Base-by-base conservation (phyloP, 2,113 vertebrate species). In the Lonchura striata region DNA sequence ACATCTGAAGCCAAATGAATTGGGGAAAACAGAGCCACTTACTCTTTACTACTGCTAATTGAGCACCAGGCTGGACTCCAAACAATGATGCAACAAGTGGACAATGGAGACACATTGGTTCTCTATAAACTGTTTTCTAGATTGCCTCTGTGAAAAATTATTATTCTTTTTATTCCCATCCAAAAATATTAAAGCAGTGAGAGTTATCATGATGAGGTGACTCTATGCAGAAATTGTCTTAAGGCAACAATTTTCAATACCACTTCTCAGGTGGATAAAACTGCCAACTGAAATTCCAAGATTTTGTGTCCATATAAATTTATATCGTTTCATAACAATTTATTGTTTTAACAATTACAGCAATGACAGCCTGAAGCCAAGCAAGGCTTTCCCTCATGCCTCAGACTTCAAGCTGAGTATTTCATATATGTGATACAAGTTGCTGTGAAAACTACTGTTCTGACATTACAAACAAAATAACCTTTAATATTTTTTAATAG, bases 321-420 rank as follows among this genome's bases (percentile, higher is more conserved):
- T 56, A 74, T 74, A 15, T 37, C 19, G 23, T 56, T 89, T 79
- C 42, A 82, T 27, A 82, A 19, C 60, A 92, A 68, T 85, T 50
- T 63, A 71, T 77, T 17, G 11, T 82, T 94, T 87, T 41, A 94
- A 57, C 70, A 85, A 33, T 69, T 82, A 88, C 42, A 80, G 20
- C 50, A 37, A 76, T 83, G 61, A 83, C 25, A 91, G 57, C 63
- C 86, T 91, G 68, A 92, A 93, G 65, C 9, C 13, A 88, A 81
- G 31, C 7, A 71, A 88, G 23, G 10, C 28, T 93, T 82, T 79
- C 37, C 47, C 27, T 90, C 0, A 0, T 89, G 72, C 15, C 31
- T 86, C 64, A 65, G 42, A 78, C 37, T 78, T 91, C 65, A 83
- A 63, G 24, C 3, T 70, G 82, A 84, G 37, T 70, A 65, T 82